A percentile compares a stretch with the other conserved stretches of the same genome.
phyloP scores from a whole-genome alignment of 1,140 invertebrate genomes.

The Proales similis region DNA sequence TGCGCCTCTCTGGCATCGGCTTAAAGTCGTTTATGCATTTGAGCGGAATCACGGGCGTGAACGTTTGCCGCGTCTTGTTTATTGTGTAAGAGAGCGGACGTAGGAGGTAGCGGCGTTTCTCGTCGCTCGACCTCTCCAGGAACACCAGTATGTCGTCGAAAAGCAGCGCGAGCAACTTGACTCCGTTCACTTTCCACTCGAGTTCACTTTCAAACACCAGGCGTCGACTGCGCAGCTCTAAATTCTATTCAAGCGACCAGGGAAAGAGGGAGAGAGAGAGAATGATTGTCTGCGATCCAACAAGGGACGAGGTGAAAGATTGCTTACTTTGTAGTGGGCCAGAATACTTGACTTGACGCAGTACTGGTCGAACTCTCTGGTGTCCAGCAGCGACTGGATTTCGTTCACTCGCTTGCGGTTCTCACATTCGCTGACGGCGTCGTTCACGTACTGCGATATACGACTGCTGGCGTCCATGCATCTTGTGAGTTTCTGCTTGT shows the following conservation, averaged over 20 bases:
- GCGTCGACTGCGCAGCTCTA: not conserved
- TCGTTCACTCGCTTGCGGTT: conserved; percentile 18
- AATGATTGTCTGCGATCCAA: too few relatives aligned
- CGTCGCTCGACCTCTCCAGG: conserved; percentile 17
- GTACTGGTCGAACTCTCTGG: conserved; percentile 29
- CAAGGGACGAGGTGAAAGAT: too few relatives aligned
- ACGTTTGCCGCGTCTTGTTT: not conserved
- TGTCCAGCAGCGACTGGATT: conserved; percentile 12
- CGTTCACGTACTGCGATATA: conserved; percentile 34
- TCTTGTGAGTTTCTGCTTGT: not conserved
- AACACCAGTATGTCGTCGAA: conserved; percentile 30
- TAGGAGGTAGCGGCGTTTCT: conserved; percentile 32
- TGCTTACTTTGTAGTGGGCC: conserved; percentile 5
- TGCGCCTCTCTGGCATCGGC: conserved; percentile 4
- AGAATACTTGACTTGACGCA: not conserved
- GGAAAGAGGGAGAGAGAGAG: too few relatives aligned
- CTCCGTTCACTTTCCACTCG: conserved; percentile 8
- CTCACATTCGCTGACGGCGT: conserved; percentile 29
- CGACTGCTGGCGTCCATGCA: conserved; percentile 31
- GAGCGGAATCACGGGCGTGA: conserved; percentile 5
- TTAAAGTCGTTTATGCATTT: conserved; percentile 11
- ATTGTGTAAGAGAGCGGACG: conserved; percentile 1
- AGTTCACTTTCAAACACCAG: conserved; percentile 18
- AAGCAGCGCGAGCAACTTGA: not conserved
- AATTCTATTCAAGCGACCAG: not conserved